These are phyloP conservation scores for Knipowitschia caucasica DNA, from an alignment of 2,797 vertebrate genomes.

Conservation along the genomic window DNA sequence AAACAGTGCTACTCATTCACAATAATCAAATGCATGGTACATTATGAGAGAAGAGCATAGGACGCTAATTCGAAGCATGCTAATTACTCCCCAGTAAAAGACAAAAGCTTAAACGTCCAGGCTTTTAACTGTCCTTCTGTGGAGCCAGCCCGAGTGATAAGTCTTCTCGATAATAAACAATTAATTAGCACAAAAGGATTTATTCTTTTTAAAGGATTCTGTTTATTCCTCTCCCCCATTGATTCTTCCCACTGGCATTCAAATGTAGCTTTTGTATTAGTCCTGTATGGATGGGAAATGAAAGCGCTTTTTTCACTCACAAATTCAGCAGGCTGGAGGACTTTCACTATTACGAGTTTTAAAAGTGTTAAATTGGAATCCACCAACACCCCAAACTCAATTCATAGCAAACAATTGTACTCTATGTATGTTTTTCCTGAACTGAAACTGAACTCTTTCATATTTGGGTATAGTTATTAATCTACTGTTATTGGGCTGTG, in stretches of 20 bases:
- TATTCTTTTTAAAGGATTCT: conserved; percentile 19
- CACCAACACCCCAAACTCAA: no score
- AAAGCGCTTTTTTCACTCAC: neutral
- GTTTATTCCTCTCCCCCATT: conserved; percentile 34
- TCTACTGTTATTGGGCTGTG: no score
- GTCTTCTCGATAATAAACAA: conserved; percentile 30
- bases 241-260: conserved; percentile 17
- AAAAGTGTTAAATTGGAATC: no score
- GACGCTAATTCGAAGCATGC: conserved; percentile 32
- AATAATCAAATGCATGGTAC: conserved; percentile 32
- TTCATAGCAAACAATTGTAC: no score
- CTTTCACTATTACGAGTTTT: neutral
- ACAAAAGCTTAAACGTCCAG: conserved; percentile 22
- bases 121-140: conserved; percentile 16
- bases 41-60: conserved; percentile 31
- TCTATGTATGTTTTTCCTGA: no score
- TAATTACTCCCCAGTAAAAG: conserved; percentile 52
- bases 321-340: neutral
- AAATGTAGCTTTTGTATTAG: conserved; percentile 12
- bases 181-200: conserved; percentile 42
- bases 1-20: conserved; percentile 23
- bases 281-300: neutral
- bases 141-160: conserved; percentile 27
- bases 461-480: no score
- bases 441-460: no score